Evolutionary conservation across 2,113 vertebrate species (phyloP), one percentile per base, ranked within the genome.

Genomic region (Lynx canadensis): DNA sequence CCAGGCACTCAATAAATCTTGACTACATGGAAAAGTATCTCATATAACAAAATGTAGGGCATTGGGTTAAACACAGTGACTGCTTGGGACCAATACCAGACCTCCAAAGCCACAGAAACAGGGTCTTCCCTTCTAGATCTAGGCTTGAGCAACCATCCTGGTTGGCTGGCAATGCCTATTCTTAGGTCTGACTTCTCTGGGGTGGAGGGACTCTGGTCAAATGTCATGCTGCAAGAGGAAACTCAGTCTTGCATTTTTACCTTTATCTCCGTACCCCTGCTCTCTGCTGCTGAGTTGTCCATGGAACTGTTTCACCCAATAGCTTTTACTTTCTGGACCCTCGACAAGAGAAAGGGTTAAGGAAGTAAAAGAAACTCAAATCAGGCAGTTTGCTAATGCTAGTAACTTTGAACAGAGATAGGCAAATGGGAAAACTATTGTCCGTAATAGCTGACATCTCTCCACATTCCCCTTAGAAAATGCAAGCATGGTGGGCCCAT

Each of bases 331-430:
- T 97, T 97, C 90, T 96, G 66, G 60, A 60, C 50, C 21, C 16
- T 96, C 50, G 89, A 57, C 5, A 69, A 79, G 66, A 88, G 73
- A 89, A 41, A 52, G 48, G 65, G 66, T 87, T 90, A 86, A 86
- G 74, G 92, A 95, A 88, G 91, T 84, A 90, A 90, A 91, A 92
- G 91, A 90, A 93, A 31, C 78, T 95, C 60, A 83, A 86, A 71
- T 89, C 73, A 86, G 65, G 68, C 65, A 90, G 69, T 89, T 89
- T 95, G 90, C 41, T 94, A 84, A 87, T 52, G n/a, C n/a, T 69
- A 79, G 57, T 81, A 80, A 79, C 82, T 91, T 74, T 91, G 45
- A 94, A 73, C 33, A 96, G 74, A 89, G 52, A 88, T 65, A 63
- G 81, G n/a, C 50, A 65, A 91, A 78, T 45, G 84, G 71, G 71